These are phyloP conservation scores for Allolobophora icterica DNA, from an alignment of 2,888 invertebrate species.

Conservation along the genomic window DNA sequence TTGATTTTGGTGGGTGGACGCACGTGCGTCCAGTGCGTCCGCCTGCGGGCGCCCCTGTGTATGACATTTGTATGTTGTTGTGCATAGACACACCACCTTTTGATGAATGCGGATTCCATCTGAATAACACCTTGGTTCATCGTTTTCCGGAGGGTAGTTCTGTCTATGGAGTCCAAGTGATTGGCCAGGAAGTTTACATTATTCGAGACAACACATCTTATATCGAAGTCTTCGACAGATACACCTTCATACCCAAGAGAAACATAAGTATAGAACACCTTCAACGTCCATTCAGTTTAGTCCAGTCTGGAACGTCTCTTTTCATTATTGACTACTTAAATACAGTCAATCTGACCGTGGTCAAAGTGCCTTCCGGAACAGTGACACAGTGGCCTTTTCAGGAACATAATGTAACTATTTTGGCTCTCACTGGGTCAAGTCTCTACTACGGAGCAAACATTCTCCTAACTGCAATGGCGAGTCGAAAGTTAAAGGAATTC, in stretches of 20 bases:
- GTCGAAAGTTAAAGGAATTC: not conserved
- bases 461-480: not conserved
- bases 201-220: not conserved
- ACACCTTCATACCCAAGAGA: not conserved
- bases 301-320: not conserved
- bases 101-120: not conserved
- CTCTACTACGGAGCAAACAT: too few species aligned
- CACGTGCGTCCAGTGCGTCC: too few species aligned
- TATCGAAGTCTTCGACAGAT: too few species aligned
- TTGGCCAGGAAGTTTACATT: not conserved
- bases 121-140: not conserved
- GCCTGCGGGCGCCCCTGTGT: too few species aligned
- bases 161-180: not conserved
- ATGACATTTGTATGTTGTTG: too few species aligned
- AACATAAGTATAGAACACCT: not conserved
- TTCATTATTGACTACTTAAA: slow-evolving; percentile 18
- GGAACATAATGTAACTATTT: too few species aligned
- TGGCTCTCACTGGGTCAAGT: too few species aligned
- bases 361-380: too few species aligned
- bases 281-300: not conserved
- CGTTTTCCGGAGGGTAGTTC: not conserved
- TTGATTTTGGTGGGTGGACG: too few species aligned
- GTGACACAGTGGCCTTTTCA: too few species aligned
- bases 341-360: too few species aligned
- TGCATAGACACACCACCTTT: too few species aligned